Evolutionary conservation across 2,888 invertebrate species (phyloP).

Genomic region (Polyploca ridens): DNA sequence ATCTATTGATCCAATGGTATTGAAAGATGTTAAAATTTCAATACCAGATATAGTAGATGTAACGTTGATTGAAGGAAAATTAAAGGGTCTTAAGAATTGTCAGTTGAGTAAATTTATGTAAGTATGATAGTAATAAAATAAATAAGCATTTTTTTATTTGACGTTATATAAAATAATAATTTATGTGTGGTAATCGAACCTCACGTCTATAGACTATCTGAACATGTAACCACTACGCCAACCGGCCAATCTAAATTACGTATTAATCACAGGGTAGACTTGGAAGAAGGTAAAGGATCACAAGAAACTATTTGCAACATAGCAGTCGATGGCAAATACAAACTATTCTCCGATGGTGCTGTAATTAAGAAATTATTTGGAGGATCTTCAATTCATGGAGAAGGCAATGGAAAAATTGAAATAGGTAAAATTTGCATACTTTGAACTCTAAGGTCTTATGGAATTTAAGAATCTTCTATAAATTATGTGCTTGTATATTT

Average conservation of each 20-base stretch:
- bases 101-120: background rate
- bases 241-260: background rate
- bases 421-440: conserved; percentile 37
- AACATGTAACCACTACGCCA: too few species aligned
- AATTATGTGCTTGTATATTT: too few species aligned
- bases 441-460: background rate
- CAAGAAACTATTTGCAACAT: conserved; percentile 50
- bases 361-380: conserved; percentile 37
- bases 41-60: conserved; percentile 40
- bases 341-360: conserved; percentile 29
- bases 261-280: conserved; percentile 40
- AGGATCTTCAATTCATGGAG: conserved; percentile 35
- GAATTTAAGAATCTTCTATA: too few species aligned
- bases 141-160: too few species aligned
- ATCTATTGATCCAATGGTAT: conserved; percentile 46
- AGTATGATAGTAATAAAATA: background rate
- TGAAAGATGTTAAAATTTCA: conserved; percentile 37
- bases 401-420: conserved; percentile 50
- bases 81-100: background rate
- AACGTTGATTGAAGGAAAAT: conserved; percentile 46
- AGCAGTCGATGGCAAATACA: conserved; percentile 44
- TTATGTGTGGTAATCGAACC: too few species aligned
- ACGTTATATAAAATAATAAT: too few species aligned
- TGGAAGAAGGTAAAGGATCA: conserved; percentile 35
- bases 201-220: too few species aligned